Evolutionary conservation across 2,113 vertebrate genomes (phyloP).

Genomic region (Promerops cafer): DNA sequence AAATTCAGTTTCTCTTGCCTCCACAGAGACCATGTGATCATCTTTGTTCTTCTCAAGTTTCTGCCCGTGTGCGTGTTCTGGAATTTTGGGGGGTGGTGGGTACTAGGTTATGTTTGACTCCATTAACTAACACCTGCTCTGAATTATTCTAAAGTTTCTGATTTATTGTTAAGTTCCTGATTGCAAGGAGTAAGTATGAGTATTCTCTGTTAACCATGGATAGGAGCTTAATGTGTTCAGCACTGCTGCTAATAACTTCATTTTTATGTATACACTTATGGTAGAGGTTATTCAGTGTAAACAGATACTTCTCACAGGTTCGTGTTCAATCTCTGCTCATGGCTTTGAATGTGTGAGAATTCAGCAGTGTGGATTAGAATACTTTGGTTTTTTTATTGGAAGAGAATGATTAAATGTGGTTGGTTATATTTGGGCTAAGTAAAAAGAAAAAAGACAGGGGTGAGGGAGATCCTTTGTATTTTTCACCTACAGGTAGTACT

Average conservation of each 20-base stretch:
- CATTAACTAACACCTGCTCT: not conserved
- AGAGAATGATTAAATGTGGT: not conserved
- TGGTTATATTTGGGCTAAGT: not conserved
- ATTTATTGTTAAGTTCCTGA: not conserved
- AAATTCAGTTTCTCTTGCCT: not conserved
- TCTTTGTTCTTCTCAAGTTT: not conserved
- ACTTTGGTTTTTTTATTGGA: not conserved
- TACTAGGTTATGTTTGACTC: not conserved
- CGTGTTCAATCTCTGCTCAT: not conserved
- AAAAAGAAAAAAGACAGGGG: not conserved
- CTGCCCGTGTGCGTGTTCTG: not conserved
- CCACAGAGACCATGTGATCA: not conserved
- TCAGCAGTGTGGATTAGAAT: not conserved
- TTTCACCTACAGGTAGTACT: not conserved
- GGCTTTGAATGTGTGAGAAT: not conserved
- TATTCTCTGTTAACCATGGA: not conserved
- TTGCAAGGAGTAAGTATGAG: not conserved
- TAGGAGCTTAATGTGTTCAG: not conserved
- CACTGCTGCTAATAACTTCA: not conserved
- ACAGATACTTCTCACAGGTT: not conserved
- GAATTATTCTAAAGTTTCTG: not conserved
- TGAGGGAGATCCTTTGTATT: not conserved
- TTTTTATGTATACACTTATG: not conserved
- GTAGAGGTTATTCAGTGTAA: not conserved
- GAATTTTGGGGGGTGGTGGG: not conserved